Conservation (phyloP, 1,140 invertebrate species). For the Ips nitidus region DNA sequence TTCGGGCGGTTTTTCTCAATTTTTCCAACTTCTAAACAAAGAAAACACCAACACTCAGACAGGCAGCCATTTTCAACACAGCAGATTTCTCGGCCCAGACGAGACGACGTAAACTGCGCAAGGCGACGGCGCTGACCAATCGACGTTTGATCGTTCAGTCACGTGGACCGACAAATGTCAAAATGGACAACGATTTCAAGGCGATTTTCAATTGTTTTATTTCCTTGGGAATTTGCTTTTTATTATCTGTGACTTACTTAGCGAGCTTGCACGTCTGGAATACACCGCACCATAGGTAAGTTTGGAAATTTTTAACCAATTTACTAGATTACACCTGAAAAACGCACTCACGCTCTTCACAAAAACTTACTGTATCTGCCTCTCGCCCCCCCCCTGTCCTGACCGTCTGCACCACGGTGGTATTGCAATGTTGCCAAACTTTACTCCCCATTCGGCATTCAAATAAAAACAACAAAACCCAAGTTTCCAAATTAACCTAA, state of each 20-base stretch:
- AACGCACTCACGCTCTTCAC: constrained; percentile 4
- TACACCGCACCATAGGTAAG: constrained; percentile 69
- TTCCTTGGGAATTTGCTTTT: constrained; percentile 65
- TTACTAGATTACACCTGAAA: constrained; percentile 3
- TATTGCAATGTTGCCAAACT: constrained; percentile 14
- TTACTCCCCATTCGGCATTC: too few relatives aligned
- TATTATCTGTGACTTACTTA: constrained; percentile 75
- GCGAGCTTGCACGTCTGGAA: constrained; percentile 84
- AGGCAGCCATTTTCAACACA: constrained; percentile 64
- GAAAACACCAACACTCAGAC: constrained; percentile 62
- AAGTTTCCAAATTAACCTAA: too few relatives aligned
- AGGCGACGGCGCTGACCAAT: constrained; percentile 41
- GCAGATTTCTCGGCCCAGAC: constrained; percentile 14
- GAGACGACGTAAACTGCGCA: constrained; percentile 32
- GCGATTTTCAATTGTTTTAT: constrained; percentile 49
- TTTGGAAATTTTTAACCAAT: constrained; percentile 29
- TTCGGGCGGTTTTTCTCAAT: constrained; percentile 34
- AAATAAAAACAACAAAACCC: too few relatives aligned
- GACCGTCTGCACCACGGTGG: not conserved
- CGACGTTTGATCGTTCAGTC: constrained; percentile 30
- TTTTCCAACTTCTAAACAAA: constrained; percentile 59
- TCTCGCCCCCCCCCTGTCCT: constrained; percentile 14
- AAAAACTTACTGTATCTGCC: constrained; percentile 17
- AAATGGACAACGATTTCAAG: constrained; percentile 52
- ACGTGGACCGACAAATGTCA: constrained; percentile 53